These are phyloP conservation scores for Craniophora ligustri DNA, from an alignment of 2,888 invertebrate species.

Conservation along the genomic window DNA sequence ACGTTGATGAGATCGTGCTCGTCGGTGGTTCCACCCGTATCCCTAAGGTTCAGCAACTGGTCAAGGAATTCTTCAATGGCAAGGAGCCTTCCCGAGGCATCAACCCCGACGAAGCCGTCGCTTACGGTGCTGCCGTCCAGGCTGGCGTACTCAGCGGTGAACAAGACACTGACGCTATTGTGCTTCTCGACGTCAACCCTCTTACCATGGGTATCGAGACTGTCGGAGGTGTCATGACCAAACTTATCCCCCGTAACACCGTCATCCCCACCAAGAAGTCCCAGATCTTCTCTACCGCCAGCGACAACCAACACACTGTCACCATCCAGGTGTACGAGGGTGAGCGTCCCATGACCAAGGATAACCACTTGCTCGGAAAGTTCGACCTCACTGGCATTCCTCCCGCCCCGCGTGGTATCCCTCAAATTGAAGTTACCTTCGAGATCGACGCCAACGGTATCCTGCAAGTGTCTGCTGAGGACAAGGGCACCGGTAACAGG, in stretches of 20 bases:
- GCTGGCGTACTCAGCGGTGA: constrained; percentile 99
- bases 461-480: constrained; percentile 98
- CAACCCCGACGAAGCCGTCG: constrained; percentile 99
- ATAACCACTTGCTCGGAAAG: constrained; percentile 99
- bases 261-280: constrained; percentile 99
- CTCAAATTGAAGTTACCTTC: constrained; percentile 98
- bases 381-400: constrained; percentile 99
- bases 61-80: constrained; percentile 98
- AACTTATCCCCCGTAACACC: constrained; percentile 98
- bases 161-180: constrained; percentile 98
- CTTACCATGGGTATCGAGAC: constrained; percentile 99
- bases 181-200: constrained; percentile 99
- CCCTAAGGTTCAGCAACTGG: constrained; percentile 98
- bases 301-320: constrained; percentile 99
- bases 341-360: constrained; percentile 99
- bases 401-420: constrained; percentile 97
- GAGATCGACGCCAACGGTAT: constrained; percentile 98
- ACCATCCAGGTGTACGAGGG: constrained; percentile 99
- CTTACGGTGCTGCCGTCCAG: constrained; percentile 99
- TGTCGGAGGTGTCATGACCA: constrained; percentile 99
- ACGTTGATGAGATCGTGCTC: constrained; percentile 99
- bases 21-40: constrained; percentile 99
- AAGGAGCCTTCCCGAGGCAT: constrained; percentile 99
- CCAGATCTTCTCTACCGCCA: constrained; percentile 99
- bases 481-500: constrained; percentile 99